These are phyloP conservation scores for Globodera rostochiensis DNA, from an alignment of 1,140 invertebrate genomes.

Conservation along the genomic window DNA sequence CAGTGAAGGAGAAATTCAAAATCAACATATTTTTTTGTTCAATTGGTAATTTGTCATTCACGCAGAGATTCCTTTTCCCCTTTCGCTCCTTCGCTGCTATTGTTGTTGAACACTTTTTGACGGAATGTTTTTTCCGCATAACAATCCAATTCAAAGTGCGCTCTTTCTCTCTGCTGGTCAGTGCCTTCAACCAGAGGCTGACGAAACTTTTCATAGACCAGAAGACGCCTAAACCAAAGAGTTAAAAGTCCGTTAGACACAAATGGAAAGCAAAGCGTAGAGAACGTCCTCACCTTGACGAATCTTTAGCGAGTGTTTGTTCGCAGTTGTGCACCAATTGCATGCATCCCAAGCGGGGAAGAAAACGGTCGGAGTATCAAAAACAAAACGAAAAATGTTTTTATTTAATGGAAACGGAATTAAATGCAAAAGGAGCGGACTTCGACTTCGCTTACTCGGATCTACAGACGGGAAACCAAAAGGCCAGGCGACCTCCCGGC, in stretches of 20 bases:
- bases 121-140: constrained; percentile 50
- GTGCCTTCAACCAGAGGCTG: constrained; percentile 4
- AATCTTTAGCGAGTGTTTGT: constrained; percentile 64
- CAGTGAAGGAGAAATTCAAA: too few species aligned
- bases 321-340: constrained; percentile 67
- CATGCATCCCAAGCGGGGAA: constrained; percentile 67
- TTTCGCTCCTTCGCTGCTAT: too few species aligned
- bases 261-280: constrained; percentile 14
- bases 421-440: background rate
- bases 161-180: constrained; percentile 25
- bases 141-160: constrained; percentile 37
- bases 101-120: constrained; percentile 47
- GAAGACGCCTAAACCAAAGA: constrained; percentile 46
- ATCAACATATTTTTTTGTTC: too few species aligned
- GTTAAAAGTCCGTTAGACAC: background rate
- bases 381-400: constrained; percentile 28
- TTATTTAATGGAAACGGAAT: constrained; percentile 33
- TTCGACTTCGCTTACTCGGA: constrained; percentile 64
- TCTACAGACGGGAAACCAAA: constrained; percentile 68
- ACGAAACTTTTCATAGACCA: constrained; percentile 53
- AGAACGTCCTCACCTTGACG: constrained; percentile 41
- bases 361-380: constrained; percentile 67
- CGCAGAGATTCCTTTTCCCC: too few species aligned
- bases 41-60: too few species aligned
- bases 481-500: constrained; percentile 67